Percentiles rank a stretch among this genome's conserved stretches.
These are phyloP conservation scores for Vanessa atalanta DNA, from an alignment of 1,140 invertebrate species.

Conservation along the genomic window DNA sequence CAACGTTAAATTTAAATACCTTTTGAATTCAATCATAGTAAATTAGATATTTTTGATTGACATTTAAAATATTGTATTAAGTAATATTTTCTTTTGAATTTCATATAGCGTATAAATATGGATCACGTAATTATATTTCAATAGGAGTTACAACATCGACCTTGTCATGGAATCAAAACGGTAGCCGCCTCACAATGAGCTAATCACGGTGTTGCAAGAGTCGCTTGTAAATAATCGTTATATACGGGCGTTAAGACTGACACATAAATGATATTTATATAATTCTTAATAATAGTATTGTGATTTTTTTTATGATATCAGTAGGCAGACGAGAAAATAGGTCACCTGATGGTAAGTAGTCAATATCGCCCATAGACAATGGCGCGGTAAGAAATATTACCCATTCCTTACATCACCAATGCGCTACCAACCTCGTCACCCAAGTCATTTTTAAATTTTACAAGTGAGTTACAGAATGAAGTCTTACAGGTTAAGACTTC, in stretches of 20 bases:
- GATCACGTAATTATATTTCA: conserved; percentile 53
- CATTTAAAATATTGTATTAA: background rate
- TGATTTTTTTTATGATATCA: too few relatives aligned
- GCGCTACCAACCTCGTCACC: too few relatives aligned
- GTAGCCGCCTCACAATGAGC: conserved; percentile 68
- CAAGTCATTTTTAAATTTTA: too few relatives aligned
- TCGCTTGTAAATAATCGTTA: conserved; percentile 38
- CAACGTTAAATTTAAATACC: background rate
- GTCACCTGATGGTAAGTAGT: too few relatives aligned
- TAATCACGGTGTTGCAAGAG: conserved; percentile 65
- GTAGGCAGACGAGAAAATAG: too few relatives aligned
- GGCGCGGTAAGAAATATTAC: too few relatives aligned
- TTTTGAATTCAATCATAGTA: background rate
- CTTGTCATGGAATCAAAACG: conserved; percentile 63
- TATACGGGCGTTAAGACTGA: conserved; percentile 14
- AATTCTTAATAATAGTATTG: too few relatives aligned
- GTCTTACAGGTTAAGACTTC: too few relatives aligned
- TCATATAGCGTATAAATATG: conserved; percentile 27
- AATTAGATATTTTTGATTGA: conserved; percentile 4
- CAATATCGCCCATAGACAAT: too few relatives aligned
- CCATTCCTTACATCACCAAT: too few relatives aligned
- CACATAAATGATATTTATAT: background rate
- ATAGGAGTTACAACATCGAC: conserved; percentile 55
- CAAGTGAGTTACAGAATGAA: too few relatives aligned
- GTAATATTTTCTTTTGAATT: conserved; percentile 15